Conservation (phyloP, 2,888 invertebrate genomes). For the Apantesis nais region DNA sequence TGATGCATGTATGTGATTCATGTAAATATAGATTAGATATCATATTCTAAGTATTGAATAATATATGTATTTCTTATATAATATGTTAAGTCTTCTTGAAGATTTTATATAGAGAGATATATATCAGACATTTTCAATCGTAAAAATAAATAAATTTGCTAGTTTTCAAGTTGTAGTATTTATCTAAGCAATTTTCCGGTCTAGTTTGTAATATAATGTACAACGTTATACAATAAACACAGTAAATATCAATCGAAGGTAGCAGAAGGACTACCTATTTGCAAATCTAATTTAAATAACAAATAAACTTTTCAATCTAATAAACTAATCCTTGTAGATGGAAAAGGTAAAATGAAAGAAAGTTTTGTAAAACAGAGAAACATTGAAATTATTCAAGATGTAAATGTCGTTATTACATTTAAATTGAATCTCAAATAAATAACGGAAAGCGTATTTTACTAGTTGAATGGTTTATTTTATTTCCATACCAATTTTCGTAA, state of each 20-base stretch:
- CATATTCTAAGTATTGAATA: too few species aligned
- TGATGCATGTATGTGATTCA: too few species aligned
- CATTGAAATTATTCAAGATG: neutral
- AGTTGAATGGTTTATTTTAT: constrained; percentile 17
- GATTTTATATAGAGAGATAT: too few species aligned
- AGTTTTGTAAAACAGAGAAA: neutral
- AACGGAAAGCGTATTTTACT: constrained; percentile 1
- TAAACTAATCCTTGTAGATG: neutral
- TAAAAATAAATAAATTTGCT: too few species aligned
- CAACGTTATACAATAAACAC: too few species aligned
- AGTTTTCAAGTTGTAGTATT: too few species aligned
- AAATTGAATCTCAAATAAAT: constrained; percentile 9
- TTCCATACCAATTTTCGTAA: constrained; percentile 22
- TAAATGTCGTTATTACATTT: constrained; percentile 14
- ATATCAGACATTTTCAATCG: too few species aligned
- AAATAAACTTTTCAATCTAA: neutral
- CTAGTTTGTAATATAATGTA: too few species aligned
- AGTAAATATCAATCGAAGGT: neutral
- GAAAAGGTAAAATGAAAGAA: neutral
- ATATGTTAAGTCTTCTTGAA: too few species aligned
- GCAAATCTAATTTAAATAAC: neutral
- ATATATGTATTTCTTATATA: too few species aligned
- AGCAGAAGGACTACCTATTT: neutral
- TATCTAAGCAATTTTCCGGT: too few species aligned
- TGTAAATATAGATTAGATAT: too few species aligned